phyloP scores from a whole-genome alignment of 1,140 invertebrate species.

The Drosophila tsacasi region DNA sequence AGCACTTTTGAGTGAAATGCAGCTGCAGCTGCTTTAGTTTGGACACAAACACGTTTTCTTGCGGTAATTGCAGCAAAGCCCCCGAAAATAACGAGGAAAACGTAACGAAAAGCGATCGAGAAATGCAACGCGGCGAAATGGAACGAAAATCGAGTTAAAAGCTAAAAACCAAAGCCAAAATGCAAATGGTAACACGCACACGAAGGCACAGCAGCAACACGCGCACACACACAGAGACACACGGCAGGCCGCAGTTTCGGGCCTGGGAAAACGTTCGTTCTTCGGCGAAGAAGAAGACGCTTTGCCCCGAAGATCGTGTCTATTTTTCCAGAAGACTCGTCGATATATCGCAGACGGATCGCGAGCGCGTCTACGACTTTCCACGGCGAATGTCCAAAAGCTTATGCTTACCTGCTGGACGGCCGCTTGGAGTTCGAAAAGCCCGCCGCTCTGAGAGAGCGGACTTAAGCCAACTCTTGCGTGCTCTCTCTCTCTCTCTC shows the following conservation, averaged over 20 bases:
- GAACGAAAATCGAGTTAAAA: conserved; percentile 45
- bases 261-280: conserved; percentile 73
- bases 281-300: conserved; percentile 67
- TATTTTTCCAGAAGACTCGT: conserved; percentile 6
- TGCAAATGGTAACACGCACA: conserved; percentile 72
- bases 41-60: conserved; percentile 53
- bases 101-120: conserved; percentile 53
- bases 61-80: conserved; percentile 61
- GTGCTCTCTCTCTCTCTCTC: neutral
- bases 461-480: neutral
- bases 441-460: conserved; percentile 29
- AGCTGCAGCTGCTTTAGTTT: conserved; percentile 42
- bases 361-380: conserved; percentile 60
- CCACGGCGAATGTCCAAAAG: conserved; percentile 71
- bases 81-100: conserved; percentile 29
- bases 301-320: conserved; percentile 29
- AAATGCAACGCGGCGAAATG: conserved; percentile 54
- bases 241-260: conserved; percentile 2
- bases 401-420: conserved; percentile 43
- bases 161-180: conserved; percentile 41
- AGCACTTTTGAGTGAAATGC: conserved; percentile 64
- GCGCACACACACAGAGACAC: conserved; percentile 28
- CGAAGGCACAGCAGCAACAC: conserved; percentile 8
- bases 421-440: conserved; percentile 64
- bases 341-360: conserved; percentile 4